phyloP scores from a whole-genome alignment of 2,797 vertebrate genomes.

The Allobates femoralis region DNA sequence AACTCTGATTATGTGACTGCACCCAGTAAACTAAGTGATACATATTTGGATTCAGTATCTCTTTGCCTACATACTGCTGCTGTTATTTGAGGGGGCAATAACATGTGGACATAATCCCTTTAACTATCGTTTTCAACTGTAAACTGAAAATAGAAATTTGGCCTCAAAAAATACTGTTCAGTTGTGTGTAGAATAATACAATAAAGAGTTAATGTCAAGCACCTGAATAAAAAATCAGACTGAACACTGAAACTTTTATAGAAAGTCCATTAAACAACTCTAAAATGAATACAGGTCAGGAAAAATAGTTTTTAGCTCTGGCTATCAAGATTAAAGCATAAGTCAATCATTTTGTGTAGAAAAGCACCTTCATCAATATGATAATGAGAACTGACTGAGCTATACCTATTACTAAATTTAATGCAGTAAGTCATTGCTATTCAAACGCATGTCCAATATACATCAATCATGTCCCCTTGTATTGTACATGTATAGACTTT shows the following conservation, averaged over 20 bases:
- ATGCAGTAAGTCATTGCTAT: conserved; percentile 56
- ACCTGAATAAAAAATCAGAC: conserved; percentile 11
- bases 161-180: not conserved
- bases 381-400: conserved; percentile 54
- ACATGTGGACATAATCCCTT: too few relatives aligned
- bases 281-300: conserved; percentile 41
- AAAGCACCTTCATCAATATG: conserved; percentile 59
- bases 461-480: conserved; percentile 35
- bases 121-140: too few relatives aligned
- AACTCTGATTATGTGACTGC: too few relatives aligned
- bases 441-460: conserved; percentile 44
- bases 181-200: not conserved
- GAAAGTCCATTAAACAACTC: conserved; percentile 47
- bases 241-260: conserved; percentile 38
- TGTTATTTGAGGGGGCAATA: too few relatives aligned
- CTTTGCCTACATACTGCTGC: too few relatives aligned
- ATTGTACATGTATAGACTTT: conserved; percentile 12
- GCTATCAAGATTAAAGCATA: conserved; percentile 56
- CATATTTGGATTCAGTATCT: too few relatives aligned
- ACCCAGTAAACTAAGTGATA: too few relatives aligned
- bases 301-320: conserved; percentile 44
- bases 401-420: conserved; percentile 58
- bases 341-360: conserved; percentile 55
- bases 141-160: too few relatives aligned
- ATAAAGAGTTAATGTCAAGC: conserved; percentile 18